A percentile compares a stretch with the other conserved stretches of the same genome.
Evolutionary conservation across 2,888 invertebrate genomes (phyloP).

Genomic region (Stratiomys singularior): DNA sequence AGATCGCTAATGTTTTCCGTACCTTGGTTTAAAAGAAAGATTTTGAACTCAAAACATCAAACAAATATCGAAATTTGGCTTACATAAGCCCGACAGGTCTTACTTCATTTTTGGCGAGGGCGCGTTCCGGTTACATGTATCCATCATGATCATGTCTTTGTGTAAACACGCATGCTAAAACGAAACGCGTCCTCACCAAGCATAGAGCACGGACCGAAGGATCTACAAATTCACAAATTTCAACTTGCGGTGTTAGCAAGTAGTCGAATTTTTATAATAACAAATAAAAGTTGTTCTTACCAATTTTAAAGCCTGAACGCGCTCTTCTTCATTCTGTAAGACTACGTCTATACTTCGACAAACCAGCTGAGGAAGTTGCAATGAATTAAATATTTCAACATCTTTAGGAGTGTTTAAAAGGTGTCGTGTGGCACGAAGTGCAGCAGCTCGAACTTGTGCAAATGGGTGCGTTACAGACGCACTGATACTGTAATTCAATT

Average conservation of each 20-base stretch:
- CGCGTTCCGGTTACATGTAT: too few relatives aligned
- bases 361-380: slow-evolving; percentile 86
- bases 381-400: slow-evolving; percentile 79
- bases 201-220: too few relatives aligned
- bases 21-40: slow-evolving; percentile 54
- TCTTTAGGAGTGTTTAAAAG: slow-evolving; percentile 81
- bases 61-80: not conserved
- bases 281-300: slow-evolving; percentile 66
- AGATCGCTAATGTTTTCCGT: slow-evolving; percentile 72
- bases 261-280: too few relatives aligned
- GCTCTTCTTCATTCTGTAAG: slow-evolving; percentile 90
- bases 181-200: too few relatives aligned
- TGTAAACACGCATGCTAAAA: too few relatives aligned
- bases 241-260: too few relatives aligned
- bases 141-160: too few relatives aligned
- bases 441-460: slow-evolving; percentile 89
- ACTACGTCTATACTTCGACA: slow-evolving; percentile 88
- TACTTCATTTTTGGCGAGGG: too few relatives aligned
- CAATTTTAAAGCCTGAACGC: slow-evolving; percentile 90
- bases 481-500: slow-evolving; percentile 78
- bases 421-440: slow-evolving; percentile 87
- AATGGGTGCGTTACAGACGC: slow-evolving; percentile 86
- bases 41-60: not conserved
- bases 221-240: too few relatives aligned
- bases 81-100: too few relatives aligned